Evolutionary conservation across 2,888 invertebrate species (phyloP).

Genomic region (Synergus laeviventris): DNA sequence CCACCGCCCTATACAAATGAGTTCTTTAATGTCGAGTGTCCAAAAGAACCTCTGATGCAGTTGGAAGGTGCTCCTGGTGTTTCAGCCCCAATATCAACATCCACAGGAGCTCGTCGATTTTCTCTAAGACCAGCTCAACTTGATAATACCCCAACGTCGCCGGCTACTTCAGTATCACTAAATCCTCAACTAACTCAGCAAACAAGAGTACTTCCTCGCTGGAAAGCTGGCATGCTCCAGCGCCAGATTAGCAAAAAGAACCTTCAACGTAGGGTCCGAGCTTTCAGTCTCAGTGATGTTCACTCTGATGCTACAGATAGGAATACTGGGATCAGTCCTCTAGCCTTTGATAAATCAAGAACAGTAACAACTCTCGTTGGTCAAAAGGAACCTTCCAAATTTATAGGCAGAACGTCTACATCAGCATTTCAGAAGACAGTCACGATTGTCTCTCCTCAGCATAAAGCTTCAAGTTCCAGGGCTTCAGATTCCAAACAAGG

Average conservation of each 20-base stretch:
- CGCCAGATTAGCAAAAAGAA: constrained; percentile 70
- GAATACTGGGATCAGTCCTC: constrained; percentile 60
- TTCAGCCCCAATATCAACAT: constrained; percentile 63
- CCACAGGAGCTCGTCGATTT: constrained; percentile 59
- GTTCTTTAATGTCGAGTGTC: constrained; percentile 65
- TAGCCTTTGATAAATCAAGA: constrained; percentile 61
- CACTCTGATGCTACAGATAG: constrained; percentile 57
- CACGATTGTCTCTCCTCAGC: constrained; percentile 67
- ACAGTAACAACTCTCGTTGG: constrained; percentile 52
- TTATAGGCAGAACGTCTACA: constrained; percentile 30
- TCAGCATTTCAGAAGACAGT: constrained; percentile 63
- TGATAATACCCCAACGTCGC: constrained; percentile 53
- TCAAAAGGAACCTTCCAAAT: constrained; percentile 48
- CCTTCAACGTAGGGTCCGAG: constrained; percentile 67
- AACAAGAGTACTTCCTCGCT: constrained; percentile 62
- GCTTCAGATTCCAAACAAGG: constrained; percentile 1
- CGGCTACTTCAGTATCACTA: constrained; percentile 4
- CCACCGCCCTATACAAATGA: constrained; percentile 59
- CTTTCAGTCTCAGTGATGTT: constrained; percentile 73
- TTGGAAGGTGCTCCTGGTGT: constrained; percentile 67
- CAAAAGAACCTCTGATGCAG: constrained; percentile 66
- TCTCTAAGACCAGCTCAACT: constrained; percentile 67
- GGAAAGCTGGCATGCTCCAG: constrained; percentile 72
- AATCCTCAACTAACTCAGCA: constrained; percentile 31
- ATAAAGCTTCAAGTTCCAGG: constrained; percentile 36